Evolutionary conservation across 2,113 vertebrate species (phyloP).

Genomic region (Eudorcas thomsonii): DNA sequence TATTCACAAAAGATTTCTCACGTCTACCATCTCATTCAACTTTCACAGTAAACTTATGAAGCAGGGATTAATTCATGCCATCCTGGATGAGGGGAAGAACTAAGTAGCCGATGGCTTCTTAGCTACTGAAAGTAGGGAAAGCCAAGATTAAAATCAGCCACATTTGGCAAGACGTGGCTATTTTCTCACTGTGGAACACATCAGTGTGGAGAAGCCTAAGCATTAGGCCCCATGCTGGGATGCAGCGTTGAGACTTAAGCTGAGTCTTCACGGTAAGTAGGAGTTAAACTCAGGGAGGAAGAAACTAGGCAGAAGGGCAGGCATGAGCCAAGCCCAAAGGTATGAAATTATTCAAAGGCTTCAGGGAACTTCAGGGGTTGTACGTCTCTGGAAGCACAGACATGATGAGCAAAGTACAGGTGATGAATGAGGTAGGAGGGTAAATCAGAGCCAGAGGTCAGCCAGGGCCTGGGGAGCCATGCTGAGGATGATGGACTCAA

Average conservation of each 20-base stretch:
- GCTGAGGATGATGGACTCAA: background rate
- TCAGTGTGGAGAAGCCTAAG: background rate
- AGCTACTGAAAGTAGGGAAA: background rate
- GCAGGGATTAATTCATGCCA: background rate
- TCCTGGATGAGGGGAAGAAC: background rate
- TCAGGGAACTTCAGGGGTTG: background rate
- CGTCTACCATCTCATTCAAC: background rate
- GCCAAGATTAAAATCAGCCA: background rate
- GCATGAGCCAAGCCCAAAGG: background rate
- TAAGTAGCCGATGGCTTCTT: background rate
- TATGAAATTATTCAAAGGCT: background rate
- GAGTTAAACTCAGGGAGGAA: background rate
- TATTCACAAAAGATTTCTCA: slow-evolving; percentile 6
- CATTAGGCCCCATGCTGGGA: background rate
- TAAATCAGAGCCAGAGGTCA: background rate
- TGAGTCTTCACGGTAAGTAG: background rate
- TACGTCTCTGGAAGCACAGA: background rate
- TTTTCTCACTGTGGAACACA: background rate
- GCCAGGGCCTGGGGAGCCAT: background rate
- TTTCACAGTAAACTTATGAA: background rate
- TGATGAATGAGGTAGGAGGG: background rate
- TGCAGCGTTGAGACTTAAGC: background rate
- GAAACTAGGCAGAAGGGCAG: background rate
- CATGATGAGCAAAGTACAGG: background rate
- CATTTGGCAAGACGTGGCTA: background rate